Evolutionary conservation across 2,113 vertebrate species (phyloP).

Genomic region (Malurus elegans): DNA sequence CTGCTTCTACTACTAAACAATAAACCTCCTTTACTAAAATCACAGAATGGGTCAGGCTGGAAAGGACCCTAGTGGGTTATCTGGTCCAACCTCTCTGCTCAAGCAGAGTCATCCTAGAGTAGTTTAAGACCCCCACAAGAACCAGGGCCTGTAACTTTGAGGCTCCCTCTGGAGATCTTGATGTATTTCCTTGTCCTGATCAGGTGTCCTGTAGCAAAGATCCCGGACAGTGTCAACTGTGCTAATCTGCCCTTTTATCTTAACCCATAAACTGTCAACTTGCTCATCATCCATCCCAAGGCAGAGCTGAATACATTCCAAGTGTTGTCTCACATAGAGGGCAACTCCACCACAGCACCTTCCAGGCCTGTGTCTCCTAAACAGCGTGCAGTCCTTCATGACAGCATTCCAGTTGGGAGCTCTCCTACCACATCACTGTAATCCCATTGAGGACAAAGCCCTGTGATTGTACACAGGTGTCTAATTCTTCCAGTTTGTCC

Average conservation of each 20-base stretch:
- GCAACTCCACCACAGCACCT: accelerated
- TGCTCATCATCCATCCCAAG: not conserved
- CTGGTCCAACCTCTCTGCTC: not conserved
- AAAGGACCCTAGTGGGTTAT: not conserved
- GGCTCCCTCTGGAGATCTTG: not conserved
- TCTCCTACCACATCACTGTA: not conserved
- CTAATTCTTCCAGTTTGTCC: not conserved
- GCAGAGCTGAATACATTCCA: not conserved
- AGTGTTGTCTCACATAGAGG: not conserved
- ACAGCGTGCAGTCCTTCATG: accelerated
- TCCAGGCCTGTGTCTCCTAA: not conserved
- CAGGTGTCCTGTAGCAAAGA: not conserved
- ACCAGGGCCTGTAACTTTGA: not conserved
- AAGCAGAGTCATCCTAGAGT: not conserved
- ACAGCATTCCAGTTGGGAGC: not conserved
- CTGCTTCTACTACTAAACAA: not conserved
- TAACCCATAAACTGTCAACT: not conserved
- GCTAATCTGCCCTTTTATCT: not conserved
- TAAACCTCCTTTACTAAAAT: not conserved
- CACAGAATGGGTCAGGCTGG: accelerated
- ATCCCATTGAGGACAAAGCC: not conserved
- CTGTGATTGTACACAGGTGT: not conserved
- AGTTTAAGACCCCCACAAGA: not conserved
- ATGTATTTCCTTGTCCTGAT: not conserved
- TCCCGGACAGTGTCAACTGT: not conserved